A percentile compares a stretch with the other conserved stretches of the same genome.
Evolutionary conservation across 2,797 vertebrate species (phyloP).

Genomic region (Astyanax mexicanus): DNA sequence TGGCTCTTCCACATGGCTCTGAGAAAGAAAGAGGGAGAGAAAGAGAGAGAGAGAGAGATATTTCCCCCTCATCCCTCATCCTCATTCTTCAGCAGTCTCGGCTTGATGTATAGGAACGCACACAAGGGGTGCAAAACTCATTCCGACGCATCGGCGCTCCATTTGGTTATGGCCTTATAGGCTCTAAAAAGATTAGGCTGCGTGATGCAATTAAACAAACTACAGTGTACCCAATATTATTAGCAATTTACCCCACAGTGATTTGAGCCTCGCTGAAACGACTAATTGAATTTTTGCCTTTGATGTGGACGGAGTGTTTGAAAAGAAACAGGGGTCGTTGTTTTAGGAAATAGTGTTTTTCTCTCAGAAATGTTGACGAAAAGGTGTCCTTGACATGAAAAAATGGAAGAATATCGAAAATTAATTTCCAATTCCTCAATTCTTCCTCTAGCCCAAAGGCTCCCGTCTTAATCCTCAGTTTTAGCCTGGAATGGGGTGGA

Average conservation of each 20-base stretch:
- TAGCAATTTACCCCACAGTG: conserved; percentile 16
- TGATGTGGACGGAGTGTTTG: conserved; percentile 38
- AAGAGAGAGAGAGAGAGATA: conserved; percentile 12
- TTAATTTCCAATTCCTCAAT: conserved; percentile 67
- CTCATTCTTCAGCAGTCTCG: conserved; percentile 4
- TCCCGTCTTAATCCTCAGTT: conserved; percentile 73
- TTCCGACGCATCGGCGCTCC: not conserved
- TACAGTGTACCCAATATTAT: conserved; percentile 11
- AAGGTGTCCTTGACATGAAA: conserved; percentile 39
- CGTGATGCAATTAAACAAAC: conserved; percentile 29
- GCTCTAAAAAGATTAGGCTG: conserved; percentile 10
- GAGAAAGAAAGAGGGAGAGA: conserved; percentile 18
- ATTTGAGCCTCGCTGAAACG: conserved; percentile 7
- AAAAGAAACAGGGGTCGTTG: conserved; percentile 19
- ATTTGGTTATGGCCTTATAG: conserved; percentile 13
- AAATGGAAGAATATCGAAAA: conserved; percentile 71
- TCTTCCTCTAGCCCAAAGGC: conserved; percentile 71
- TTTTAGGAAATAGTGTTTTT: not conserved
- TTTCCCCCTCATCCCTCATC: conserved; percentile 8
- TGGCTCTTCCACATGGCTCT: conserved; percentile 72
- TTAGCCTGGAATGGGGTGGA: conserved; percentile 63
- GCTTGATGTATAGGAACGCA: not conserved
- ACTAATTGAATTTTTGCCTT: conserved; percentile 20
- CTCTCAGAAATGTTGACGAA: not conserved
- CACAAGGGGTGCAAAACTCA: not conserved